Evolutionary conservation across 2,888 invertebrate species (phyloP).

Genomic region (Vannuccia rotundouncinata): DNA sequence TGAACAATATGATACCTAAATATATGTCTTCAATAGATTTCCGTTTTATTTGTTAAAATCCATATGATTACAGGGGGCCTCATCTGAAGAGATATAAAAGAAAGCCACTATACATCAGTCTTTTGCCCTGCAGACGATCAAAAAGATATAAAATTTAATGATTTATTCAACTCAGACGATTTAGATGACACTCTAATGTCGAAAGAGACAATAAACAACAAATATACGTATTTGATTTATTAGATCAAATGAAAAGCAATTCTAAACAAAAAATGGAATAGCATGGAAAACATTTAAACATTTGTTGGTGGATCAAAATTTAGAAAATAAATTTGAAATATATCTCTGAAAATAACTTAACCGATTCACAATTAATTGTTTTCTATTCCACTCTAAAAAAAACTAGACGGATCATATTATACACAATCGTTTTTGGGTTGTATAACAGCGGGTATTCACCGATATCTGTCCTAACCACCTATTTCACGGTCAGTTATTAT

Average conservation of each 20-base stretch:
- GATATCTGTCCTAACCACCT: background rate
- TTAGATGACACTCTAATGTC: background rate
- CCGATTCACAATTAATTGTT: background rate
- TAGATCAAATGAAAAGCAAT: background rate
- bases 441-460: background rate
- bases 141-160: background rate
- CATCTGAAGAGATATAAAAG: background rate
- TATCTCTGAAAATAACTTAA: background rate
- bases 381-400: background rate
- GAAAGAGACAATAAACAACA: background rate
- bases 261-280: background rate
- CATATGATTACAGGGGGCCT: background rate
- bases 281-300: background rate
- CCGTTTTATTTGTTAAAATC: background rate
- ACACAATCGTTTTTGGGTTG: background rate
- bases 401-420: background rate
- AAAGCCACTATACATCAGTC: background rate
- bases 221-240: background rate
- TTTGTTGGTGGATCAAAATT: background rate
- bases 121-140: background rate
- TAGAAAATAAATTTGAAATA: background rate
- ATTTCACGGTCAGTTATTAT: conserved; percentile 23
- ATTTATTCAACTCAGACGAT: background rate
- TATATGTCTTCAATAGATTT: background rate
- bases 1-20: background rate